These are phyloP conservation scores for Chymomyza fuscimana DNA, from an alignment of 2,888 invertebrate species.

Conservation along the genomic window DNA sequence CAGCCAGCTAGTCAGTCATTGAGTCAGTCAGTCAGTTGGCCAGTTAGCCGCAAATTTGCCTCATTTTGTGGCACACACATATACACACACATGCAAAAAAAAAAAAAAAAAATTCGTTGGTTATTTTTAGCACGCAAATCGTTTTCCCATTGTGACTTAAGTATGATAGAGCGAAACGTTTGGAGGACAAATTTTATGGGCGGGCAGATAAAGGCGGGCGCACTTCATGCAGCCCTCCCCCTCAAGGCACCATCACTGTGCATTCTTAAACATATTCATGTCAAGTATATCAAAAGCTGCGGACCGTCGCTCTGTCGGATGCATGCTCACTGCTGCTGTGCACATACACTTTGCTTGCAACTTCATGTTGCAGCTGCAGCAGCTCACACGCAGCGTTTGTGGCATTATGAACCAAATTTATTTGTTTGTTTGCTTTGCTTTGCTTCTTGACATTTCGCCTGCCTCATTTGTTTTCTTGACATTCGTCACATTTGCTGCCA, in stretches of 20 bases:
- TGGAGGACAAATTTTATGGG: not conserved
- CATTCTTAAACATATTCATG: not conserved
- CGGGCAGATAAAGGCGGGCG: not conserved
- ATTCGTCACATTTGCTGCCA: constrained; percentile 33
- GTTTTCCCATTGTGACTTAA: constrained; percentile 56
- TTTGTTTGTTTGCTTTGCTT: constrained; percentile 25
- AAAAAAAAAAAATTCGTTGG: constrained; percentile 54
- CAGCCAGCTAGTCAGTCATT: constrained; percentile 33
- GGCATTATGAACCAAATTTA: constrained; percentile 25
- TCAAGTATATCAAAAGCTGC: not conserved
- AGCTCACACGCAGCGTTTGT: not conserved
- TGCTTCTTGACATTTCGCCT: constrained; percentile 1
- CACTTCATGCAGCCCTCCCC: not conserved
- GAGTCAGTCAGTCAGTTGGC: constrained; percentile 2
- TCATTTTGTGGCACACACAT: constrained; percentile 45
- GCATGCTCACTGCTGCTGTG: not conserved
- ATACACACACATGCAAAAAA: constrained; percentile 2
- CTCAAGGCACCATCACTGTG: not conserved
- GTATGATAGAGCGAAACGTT: not conserved
- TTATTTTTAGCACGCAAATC: constrained; percentile 72
- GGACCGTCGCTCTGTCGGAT: not conserved
- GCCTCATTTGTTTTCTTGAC: constrained; percentile 1
- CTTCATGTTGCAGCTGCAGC: not conserved
- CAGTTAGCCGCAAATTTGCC: constrained; percentile 4
- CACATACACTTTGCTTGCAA: not conserved